phyloP scores from a whole-genome alignment of 2,113 vertebrate genomes.

The Caracal caracal region DNA sequence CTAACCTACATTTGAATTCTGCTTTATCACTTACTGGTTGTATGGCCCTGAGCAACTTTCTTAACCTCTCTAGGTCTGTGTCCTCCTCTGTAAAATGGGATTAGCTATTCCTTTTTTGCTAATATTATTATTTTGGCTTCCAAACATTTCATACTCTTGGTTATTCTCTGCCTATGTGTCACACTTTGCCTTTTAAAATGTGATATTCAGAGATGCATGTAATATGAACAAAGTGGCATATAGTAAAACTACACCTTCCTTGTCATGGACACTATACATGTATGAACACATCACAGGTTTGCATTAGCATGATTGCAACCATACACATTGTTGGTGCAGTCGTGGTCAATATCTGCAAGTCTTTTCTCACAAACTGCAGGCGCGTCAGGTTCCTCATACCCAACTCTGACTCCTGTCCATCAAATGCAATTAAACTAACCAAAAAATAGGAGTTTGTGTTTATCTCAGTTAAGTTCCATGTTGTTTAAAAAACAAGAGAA shows the following conservation, averaged over 20 bases:
- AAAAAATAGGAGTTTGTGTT: background rate
- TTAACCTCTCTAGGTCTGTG: background rate
- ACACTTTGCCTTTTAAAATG: background rate
- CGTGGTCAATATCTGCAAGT: background rate
- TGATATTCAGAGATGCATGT: slow-evolving; percentile 2
- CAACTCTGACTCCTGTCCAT: background rate
- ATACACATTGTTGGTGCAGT: background rate
- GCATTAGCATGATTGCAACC: background rate
- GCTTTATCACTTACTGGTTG: background rate
- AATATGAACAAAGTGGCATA: background rate
- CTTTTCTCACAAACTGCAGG: background rate
- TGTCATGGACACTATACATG: background rate
- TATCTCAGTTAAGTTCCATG: slow-evolving; percentile 15
- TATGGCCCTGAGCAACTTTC: background rate
- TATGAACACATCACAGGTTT: background rate
- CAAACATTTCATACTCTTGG: slow-evolving; percentile 3
- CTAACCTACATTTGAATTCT: background rate
- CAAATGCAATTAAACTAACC: background rate
- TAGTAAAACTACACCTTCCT: background rate
- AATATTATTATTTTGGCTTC: background rate
- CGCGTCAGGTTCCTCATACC: background rate
- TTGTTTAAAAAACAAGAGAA: background rate
- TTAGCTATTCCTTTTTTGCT: background rate
- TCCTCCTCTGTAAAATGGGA: background rate
- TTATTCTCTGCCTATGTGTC: background rate